Evolutionary conservation across 2,797 vertebrate species (phyloP), one percentile per base, ranked within the genome.

Genomic region (Gambusia yucatana): DNA sequence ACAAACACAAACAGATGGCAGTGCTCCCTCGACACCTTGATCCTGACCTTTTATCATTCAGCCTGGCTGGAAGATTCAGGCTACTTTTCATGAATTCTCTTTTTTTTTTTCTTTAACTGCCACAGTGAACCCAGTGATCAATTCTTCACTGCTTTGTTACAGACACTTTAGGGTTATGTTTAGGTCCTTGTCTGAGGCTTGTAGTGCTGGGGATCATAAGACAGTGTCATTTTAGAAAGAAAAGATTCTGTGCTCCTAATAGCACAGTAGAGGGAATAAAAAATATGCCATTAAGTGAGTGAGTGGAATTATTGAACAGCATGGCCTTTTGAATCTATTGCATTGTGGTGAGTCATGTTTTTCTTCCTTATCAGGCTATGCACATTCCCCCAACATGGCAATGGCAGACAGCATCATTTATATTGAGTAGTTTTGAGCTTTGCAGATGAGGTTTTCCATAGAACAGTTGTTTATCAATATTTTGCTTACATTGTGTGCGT

Each of bases 111-210:
- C 43, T 59, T 57, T 80, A 79, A 81, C n/a, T 75, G 79, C 59
- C 57, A 80, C 77, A 77, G 77, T 72, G 84, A 82, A 90, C 83
- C 74, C 74, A 76, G 47, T 87, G 86, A 93, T 92, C 85, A 86
- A 63, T 93, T 84, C 84, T 84, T 81, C 73, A 77, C 67, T 80
- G 79, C 48, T 69, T 81, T 77, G 77, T 84, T 83, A 85, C 80
- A 81, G 85, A 80, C 71, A 75, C 80, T 72, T 82, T 78, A 73
- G 61, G 7, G 14, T 71, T 72, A 80, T 72, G 71, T 79, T 89
- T 50, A 88, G 33, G 47, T 74, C 16, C 14, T 25, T 77, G 57
- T 77, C 46, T 43, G 52, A 75, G 16, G 30, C 36, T 78, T 9
- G 20, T 67, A 39, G 36, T 70, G 73, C 46, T 46, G 44, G n/a